Evolutionary conservation across 1,140 invertebrate genomes (phyloP).

Genomic region (Eciton burchellii): DNA sequence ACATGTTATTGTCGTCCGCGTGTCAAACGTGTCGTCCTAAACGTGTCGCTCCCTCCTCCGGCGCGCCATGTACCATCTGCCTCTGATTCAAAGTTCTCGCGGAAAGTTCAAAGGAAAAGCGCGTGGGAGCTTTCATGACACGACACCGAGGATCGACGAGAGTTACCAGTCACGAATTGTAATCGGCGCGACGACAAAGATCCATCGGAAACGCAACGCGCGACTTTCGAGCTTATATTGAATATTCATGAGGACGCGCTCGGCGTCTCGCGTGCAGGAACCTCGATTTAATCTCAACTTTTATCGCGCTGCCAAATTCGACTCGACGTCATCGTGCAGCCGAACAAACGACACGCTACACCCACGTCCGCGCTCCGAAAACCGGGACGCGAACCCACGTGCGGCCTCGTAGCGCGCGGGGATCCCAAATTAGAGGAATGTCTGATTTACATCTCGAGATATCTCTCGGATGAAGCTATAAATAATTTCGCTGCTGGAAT

Average conservation of each 20-base stretch:
- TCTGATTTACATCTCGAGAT: constrained; percentile 82
- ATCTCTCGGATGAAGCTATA: constrained; percentile 82
- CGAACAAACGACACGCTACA: constrained; percentile 62
- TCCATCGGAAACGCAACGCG: too few species aligned
- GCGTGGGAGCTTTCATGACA: too few species aligned
- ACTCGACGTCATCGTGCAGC: background rate
- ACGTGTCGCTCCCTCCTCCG: background rate
- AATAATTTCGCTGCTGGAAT: constrained; percentile 83
- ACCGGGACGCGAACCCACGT: constrained; percentile 46
- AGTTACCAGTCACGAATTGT: too few species aligned
- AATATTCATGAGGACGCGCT: background rate
- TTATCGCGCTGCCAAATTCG: constrained; percentile 14
- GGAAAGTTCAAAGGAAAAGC: too few species aligned
- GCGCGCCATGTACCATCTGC: too few species aligned
- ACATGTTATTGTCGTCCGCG: background rate
- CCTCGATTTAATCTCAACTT: constrained; percentile 14
- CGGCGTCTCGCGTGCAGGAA: background rate
- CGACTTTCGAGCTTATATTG: too few species aligned
- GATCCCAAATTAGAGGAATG: constrained; percentile 82
- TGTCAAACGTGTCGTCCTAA: constrained; percentile 12
- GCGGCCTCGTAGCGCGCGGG: constrained; percentile 34
- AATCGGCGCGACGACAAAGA: too few species aligned
- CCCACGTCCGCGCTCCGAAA: constrained; percentile 50
- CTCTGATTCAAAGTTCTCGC: too few species aligned
- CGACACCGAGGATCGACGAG: too few species aligned